These are phyloP conservation scores for Automeris io DNA, from an alignment of 2,888 invertebrate species.

Conservation along the genomic window DNA sequence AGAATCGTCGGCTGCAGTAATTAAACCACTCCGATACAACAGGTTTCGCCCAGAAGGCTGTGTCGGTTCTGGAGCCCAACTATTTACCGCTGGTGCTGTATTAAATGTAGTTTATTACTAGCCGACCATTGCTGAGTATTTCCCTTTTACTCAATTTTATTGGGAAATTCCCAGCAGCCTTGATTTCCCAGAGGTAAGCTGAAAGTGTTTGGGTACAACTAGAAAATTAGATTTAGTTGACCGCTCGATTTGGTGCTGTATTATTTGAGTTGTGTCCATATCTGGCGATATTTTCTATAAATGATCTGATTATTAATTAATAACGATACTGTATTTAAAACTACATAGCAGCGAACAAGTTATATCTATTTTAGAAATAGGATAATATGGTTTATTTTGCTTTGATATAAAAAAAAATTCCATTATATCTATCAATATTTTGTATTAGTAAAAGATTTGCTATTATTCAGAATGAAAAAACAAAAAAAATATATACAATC, in stretches of 20 bases:
- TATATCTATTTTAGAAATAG: too few relatives aligned
- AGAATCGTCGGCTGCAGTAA: constrained; percentile 23
- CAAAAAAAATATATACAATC: too few relatives aligned
- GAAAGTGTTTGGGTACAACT: constrained; percentile 23
- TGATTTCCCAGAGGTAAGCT: constrained; percentile 28
- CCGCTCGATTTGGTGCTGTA: constrained; percentile 13
- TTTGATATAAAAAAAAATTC: too few relatives aligned
- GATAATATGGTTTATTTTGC: too few relatives aligned
- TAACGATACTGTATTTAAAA: too few relatives aligned
- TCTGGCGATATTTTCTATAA: too few relatives aligned
- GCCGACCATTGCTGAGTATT: constrained; percentile 9
- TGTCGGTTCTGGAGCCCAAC: constrained; percentile 9
- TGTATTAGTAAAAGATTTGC: too few relatives aligned
- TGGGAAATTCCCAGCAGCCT: constrained; percentile 19
- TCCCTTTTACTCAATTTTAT: constrained; percentile 22
- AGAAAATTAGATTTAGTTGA: constrained; percentile 19
- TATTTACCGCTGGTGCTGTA: constrained; percentile 1
- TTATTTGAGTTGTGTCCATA: too few relatives aligned
- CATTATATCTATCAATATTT: too few relatives aligned
- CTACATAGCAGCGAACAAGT: too few relatives aligned
- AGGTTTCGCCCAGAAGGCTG: constrained; percentile 26
- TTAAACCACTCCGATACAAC: constrained; percentile 23
- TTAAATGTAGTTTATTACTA: constrained; percentile 7
- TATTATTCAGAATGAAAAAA: too few relatives aligned
- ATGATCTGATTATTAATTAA: too few relatives aligned